phyloP scores from a whole-genome alignment of 2,797 vertebrate genomes.

The Lepus townsendii region DNA sequence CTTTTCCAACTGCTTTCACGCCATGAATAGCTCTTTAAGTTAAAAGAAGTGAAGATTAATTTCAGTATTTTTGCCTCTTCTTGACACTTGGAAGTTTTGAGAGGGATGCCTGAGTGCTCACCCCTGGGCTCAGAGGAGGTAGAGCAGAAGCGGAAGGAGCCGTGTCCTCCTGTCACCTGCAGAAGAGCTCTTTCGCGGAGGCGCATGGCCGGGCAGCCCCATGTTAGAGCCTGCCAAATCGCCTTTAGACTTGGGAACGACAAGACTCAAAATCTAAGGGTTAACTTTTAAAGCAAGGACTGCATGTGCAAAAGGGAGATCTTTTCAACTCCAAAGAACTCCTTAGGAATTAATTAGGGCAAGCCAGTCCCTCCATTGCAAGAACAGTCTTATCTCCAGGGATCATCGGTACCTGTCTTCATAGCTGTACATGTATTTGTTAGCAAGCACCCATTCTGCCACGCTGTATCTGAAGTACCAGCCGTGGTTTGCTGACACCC shows the following conservation, averaged over 20 bases:
- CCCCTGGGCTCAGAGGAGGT: neutral
- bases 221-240: neutral
- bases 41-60: constrained; percentile 88
- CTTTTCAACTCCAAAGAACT: neutral
- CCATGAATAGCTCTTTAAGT: constrained; percentile 84
- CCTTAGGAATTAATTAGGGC: neutral
- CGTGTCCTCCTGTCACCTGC: neutral
- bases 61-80: constrained; percentile 75
- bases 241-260: neutral
- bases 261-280: neutral
- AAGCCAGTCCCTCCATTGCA: neutral
- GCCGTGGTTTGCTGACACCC: constrained; percentile 80
- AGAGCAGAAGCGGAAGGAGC: neutral
- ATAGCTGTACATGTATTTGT: neutral
- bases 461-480: constrained; percentile 36
- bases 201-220: neutral
- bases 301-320: neutral
- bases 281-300: neutral
- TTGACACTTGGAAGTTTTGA: constrained; percentile 31
- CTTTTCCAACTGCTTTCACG: constrained; percentile 82
- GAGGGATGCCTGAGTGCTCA: neutral
- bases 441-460: constrained; percentile 47
- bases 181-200: neutral
- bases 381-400: neutral
- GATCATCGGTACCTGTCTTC: neutral